A percentile compares a stretch with the other conserved stretches of the same genome.
phyloP scores from a whole-genome alignment of 2,888 invertebrate species.

The Neocrepidodera transversa region DNA sequence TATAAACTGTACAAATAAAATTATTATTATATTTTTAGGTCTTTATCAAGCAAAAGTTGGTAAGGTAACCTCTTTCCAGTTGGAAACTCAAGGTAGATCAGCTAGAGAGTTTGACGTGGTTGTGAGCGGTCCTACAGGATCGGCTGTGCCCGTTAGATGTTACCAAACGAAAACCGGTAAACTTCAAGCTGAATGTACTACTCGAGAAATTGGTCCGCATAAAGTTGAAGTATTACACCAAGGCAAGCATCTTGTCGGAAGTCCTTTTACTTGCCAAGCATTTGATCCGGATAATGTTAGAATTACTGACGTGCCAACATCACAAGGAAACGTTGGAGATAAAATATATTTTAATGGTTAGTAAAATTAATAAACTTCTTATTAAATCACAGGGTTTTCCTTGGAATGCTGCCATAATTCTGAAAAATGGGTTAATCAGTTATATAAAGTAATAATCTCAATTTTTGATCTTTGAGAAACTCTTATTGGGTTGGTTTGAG shows the following conservation, averaged over 20 bases:
- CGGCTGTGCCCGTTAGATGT: conserved; percentile 69
- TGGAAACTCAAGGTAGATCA: conserved; percentile 84
- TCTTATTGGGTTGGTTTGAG: too few relatives aligned
- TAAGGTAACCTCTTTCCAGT: conserved; percentile 84
- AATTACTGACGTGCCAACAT: conserved; percentile 77
- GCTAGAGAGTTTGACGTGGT: conserved; percentile 92
- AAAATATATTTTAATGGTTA: conserved; percentile 82
- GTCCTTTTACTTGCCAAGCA: conserved; percentile 92
- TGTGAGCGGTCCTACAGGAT: conserved; percentile 64
- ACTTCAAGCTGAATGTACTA: conserved; percentile 91
- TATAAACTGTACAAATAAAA: background rate
- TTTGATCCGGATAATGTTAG: conserved; percentile 86
- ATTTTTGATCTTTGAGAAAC: too few relatives aligned
- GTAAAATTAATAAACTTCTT: conserved; percentile 40
- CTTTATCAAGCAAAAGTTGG: conserved; percentile 85
- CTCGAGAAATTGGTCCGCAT: conserved; percentile 74
- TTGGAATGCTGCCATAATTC: too few relatives aligned
- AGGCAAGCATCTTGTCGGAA: conserved; percentile 88
- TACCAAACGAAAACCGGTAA: conserved; percentile 97
- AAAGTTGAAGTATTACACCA: conserved; percentile 86
- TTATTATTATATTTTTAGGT: conserved; percentile 63
- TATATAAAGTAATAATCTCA: too few relatives aligned
- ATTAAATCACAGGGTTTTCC: too few relatives aligned
- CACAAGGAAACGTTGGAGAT: conserved; percentile 81
- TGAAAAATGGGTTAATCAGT: too few relatives aligned